Evolutionary conservation across 1,140 invertebrate species (phyloP).

Genomic region (Rhyzopertha dominica): DNA sequence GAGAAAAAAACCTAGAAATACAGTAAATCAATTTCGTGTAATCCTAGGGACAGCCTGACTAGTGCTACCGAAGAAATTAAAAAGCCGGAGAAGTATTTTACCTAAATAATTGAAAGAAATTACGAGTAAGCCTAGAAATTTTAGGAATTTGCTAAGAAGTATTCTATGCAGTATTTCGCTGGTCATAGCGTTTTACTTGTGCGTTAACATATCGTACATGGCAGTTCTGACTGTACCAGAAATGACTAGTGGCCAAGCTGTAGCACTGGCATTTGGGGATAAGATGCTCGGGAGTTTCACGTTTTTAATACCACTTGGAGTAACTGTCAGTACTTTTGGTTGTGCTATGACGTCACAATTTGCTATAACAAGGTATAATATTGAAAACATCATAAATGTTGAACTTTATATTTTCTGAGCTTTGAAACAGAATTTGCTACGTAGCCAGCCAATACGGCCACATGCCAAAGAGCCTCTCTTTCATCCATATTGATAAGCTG

Average conservation of each 20-base stretch:
- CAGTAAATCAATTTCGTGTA: constrained; percentile 17
- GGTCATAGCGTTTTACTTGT: constrained; percentile 80
- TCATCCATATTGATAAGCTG: constrained; percentile 69
- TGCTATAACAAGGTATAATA: constrained; percentile 65
- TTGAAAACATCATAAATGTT: too few relatives aligned
- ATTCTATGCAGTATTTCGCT: constrained; percentile 87
- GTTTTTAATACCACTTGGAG: constrained; percentile 66
- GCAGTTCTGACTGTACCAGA: constrained; percentile 75
- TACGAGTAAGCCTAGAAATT: constrained; percentile 34
- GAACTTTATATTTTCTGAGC: too few relatives aligned
- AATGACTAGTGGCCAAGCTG: constrained; percentile 74
- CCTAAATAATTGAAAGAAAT: too few relatives aligned
- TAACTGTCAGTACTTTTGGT: constrained; percentile 69
- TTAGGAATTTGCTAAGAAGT: constrained; percentile 70
- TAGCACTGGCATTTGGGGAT: constrained; percentile 74
- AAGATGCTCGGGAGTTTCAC: constrained; percentile 54
- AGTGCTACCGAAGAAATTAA: constrained; percentile 91
- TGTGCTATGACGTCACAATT: constrained; percentile 72
- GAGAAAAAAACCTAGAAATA: constrained; percentile 8
- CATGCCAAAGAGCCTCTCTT: constrained; percentile 78
- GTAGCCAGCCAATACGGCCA: constrained; percentile 84
- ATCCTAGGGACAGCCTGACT: constrained; percentile 69
- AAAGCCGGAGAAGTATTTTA: constrained; percentile 75
- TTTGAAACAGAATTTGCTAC: constrained; percentile 77
- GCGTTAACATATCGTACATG: constrained; percentile 92